phyloP scores from a whole-genome alignment of 92 coral and sea anemone species.

The Heliopora coerulea region DNA sequence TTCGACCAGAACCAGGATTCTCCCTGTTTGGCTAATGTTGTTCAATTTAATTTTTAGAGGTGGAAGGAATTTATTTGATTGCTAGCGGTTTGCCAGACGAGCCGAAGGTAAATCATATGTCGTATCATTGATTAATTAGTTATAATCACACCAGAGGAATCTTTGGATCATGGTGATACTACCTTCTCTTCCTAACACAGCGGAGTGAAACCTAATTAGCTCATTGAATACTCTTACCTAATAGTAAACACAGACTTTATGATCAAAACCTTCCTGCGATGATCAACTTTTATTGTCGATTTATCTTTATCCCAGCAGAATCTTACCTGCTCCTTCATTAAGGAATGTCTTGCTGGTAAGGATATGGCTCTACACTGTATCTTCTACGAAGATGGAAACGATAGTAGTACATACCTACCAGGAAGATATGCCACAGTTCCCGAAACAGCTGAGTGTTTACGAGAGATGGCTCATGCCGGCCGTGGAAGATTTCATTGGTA shows the following conservation, averaged over 20 bases:
- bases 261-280: too few species aligned
- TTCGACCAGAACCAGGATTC: too few species aligned
- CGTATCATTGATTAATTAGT: too few species aligned
- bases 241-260: too few species aligned
- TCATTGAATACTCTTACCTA: too few species aligned
- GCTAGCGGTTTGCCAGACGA: conserved; percentile 96
- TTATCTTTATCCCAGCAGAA: conserved; percentile 66
- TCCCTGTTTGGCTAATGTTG: background rate
- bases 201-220: too few species aligned
- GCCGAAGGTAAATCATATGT: conserved; percentile 80
- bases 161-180: too few species aligned
- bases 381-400: conserved; percentile 93
- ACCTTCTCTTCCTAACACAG: too few species aligned
- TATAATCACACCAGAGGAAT: too few species aligned
- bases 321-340: conserved; percentile 83
- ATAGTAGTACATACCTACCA: conserved; percentile 85
- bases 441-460: conserved; percentile 71
- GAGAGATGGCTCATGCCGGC: conserved; percentile 84
- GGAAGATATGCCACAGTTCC: conserved; percentile 82
- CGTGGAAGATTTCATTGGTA: conserved; percentile 97
- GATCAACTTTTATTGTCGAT: too few species aligned
- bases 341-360: conserved; percentile 94
- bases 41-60: conserved; percentile 53
- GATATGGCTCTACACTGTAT: conserved; percentile 73
- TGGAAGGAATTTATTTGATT: conserved; percentile 87